phyloP scores from a whole-genome alignment of 1,140 invertebrate species.

The Diabrotica virgifera region DNA sequence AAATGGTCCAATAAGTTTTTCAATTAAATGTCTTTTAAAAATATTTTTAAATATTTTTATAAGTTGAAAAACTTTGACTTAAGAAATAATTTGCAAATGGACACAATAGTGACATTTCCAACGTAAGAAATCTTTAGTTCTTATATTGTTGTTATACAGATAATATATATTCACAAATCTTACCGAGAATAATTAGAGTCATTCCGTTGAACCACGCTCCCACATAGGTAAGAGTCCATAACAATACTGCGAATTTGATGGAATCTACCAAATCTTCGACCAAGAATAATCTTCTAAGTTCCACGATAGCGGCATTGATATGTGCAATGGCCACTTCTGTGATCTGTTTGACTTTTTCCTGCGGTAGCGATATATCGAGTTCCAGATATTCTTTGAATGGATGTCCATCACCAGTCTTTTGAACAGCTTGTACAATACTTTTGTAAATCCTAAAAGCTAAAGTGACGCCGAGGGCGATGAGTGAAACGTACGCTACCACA shows the following conservation, averaged over 20 bases:
- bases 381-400: slow-evolving; percentile 94
- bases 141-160: too few species aligned
- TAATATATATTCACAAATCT: slow-evolving; percentile 5
- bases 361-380: slow-evolving; percentile 76
- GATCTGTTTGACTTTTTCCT: slow-evolving; percentile 84
- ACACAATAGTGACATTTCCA: too few species aligned
- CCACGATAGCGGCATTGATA: slow-evolving; percentile 72
- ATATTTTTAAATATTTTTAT: too few species aligned
- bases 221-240: slow-evolving; percentile 95
- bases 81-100: too few species aligned
- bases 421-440: slow-evolving; percentile 90
- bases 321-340: slow-evolving; percentile 79
- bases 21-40: too few species aligned
- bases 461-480: slow-evolving; percentile 78
- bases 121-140: too few species aligned
- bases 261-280: slow-evolving; percentile 96
- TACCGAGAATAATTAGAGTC: slow-evolving; percentile 91
- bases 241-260: slow-evolving; percentile 85
- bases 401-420: slow-evolving; percentile 95
- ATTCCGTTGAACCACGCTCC: slow-evolving; percentile 98
- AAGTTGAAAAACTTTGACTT: too few species aligned
- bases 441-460: slow-evolving; percentile 94
- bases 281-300: slow-evolving; percentile 89
- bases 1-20: too few species aligned
- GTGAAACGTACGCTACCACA: slow-evolving; percentile 87